Percentiles rank a stretch among this genome's conserved stretches.
Evolutionary conservation across 2,888 invertebrate genomes (phyloP).

Genomic region (Cerastis rubricosa): DNA sequence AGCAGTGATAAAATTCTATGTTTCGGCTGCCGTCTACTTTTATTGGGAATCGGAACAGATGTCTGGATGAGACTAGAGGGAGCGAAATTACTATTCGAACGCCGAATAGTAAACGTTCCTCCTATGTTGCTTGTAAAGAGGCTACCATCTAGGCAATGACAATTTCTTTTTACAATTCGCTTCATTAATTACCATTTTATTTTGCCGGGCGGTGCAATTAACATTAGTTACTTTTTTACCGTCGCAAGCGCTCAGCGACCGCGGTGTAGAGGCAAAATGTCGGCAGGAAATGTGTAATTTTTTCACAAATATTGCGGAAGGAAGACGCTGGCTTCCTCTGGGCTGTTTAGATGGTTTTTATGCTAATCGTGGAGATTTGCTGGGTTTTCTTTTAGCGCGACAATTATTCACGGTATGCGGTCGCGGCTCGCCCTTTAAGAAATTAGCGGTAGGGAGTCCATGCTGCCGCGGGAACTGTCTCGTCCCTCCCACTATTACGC

Average conservation of each 20-base stretch:
- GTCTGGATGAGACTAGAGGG: slow-evolving; percentile 75
- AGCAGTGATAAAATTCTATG: slow-evolving; percentile 88
- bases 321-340: slow-evolving; percentile 86
- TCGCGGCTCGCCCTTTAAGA: slow-evolving; percentile 79
- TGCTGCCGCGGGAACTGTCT: slow-evolving; percentile 26
- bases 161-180: slow-evolving; percentile 81
- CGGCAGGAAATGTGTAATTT: slow-evolving; percentile 88
- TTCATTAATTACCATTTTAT: slow-evolving; percentile 87
- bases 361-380: slow-evolving; percentile 89
- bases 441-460: slow-evolving; percentile 78
- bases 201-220: slow-evolving; percentile 84
- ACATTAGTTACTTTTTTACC: slow-evolving; percentile 84
- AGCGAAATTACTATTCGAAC: slow-evolving; percentile 64
- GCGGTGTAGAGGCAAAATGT: slow-evolving; percentile 84
- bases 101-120: slow-evolving; percentile 53
- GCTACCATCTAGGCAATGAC: slow-evolving; percentile 74
- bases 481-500: slow-evolving; percentile 29
- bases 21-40: slow-evolving; percentile 83
- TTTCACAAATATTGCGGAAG: slow-evolving; percentile 90
- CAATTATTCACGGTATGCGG: slow-evolving; percentile 86
- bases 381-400: slow-evolving; percentile 86
- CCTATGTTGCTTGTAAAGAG: slow-evolving; percentile 69
- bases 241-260: slow-evolving; percentile 76
- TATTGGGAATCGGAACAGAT: slow-evolving; percentile 86
- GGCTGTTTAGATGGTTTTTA: slow-evolving; percentile 90